Conservation (phyloP, 35 echinoderm and acorn worm species). For the Lytechinus pictus region DNA sequence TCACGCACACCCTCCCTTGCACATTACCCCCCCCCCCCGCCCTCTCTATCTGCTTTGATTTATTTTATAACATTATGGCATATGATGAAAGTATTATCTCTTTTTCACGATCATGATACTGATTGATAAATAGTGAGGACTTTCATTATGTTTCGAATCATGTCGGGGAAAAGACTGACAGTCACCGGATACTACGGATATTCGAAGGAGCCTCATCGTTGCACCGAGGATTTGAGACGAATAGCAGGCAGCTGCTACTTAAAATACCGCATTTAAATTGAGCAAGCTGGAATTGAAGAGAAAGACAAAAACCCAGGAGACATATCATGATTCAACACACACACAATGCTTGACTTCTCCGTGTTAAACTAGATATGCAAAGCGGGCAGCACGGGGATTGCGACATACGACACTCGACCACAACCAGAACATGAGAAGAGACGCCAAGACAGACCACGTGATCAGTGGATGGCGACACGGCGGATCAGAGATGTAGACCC, state of each 20-base stretch:
- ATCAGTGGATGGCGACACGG: neutral
- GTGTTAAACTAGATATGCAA: constrained; percentile 12
- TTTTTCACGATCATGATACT: too few species aligned
- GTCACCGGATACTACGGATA: neutral
- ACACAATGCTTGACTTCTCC: neutral
- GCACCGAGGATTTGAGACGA: neutral
- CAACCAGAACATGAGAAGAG: neutral
- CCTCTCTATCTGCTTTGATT: too few species aligned
- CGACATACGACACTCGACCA: neutral
- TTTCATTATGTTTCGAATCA: too few species aligned
- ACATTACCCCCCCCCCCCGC: too few species aligned
- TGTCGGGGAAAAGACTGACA: neutral
- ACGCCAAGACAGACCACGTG: neutral
- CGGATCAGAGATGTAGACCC: neutral
- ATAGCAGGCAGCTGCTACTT: neutral
- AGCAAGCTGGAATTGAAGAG: neutral
- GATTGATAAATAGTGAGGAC: too few species aligned
- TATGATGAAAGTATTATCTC: too few species aligned
- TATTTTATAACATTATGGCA: too few species aligned
- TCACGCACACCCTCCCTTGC: too few species aligned
- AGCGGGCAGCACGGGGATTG: neutral
- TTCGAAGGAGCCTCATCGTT: neutral
- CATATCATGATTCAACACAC: constrained; percentile 4
- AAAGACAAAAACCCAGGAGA: neutral
- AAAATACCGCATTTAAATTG: constrained; percentile 14